A percentile compares a stretch with the other conserved stretches of the same genome.
Conservation (phyloP, 2,797 vertebrate genomes). For the Coranthus polyacanthus region DNA sequence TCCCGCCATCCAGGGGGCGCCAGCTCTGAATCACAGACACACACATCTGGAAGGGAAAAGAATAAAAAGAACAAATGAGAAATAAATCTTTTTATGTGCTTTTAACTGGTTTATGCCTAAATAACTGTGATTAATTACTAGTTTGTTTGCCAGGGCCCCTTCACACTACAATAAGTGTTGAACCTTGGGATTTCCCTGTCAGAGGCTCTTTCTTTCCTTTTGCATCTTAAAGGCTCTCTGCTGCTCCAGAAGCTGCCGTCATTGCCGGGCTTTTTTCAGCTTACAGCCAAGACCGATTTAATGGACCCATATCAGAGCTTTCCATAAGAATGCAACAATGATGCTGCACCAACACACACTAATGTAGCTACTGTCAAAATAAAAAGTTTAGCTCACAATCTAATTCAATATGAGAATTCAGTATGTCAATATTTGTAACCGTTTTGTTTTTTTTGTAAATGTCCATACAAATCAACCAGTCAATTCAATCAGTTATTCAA, state of each 20-base stretch:
- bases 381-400: background rate
- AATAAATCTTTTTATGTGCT: background rate
- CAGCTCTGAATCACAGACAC: constrained; percentile 77
- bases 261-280: constrained; percentile 17
- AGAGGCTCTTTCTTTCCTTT: constrained; percentile 1
- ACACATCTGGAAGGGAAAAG: constrained; percentile 82
- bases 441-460: no score
- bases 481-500: no score
- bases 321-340: constrained; percentile 8
- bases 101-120: background rate
- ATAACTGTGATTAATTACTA: constrained; percentile 1
- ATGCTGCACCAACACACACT: background rate
- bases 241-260: constrained; percentile 2
- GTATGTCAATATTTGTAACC: background rate
- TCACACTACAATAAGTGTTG: background rate
- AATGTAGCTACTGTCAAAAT: constrained; percentile 2
- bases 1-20: constrained; percentile 86
- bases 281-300: constrained; percentile 23
- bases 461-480: no score
- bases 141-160: background rate
- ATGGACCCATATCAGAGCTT: constrained; percentile 18
- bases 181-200: constrained; percentile 7
- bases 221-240: background rate
- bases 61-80: constrained; percentile 1
- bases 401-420: background rate